Percentiles rank a stretch among this genome's conserved stretches.
Conservation (phyloP, 1,140 invertebrate species). For the Frieseomelitta varia region DNA sequence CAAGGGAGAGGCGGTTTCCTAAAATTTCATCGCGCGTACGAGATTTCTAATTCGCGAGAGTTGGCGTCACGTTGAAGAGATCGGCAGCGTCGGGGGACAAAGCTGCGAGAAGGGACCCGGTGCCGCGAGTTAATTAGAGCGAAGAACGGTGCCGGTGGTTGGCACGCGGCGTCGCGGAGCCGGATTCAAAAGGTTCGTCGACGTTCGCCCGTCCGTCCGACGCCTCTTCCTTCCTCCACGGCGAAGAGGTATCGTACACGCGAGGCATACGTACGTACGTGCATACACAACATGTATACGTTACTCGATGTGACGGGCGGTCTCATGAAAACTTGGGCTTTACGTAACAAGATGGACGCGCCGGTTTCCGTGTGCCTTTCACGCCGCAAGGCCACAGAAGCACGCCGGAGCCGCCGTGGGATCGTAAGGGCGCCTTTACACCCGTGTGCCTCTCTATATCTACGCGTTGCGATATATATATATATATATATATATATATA, state of each 20-base stretch:
- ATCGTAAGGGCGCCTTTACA: slow-evolving; percentile 71
- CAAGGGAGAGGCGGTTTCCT: too few species aligned
- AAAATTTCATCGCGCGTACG: neutral
- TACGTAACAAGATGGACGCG: slow-evolving; percentile 78
- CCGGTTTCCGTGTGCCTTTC: slow-evolving; percentile 77
- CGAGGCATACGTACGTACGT: neutral
- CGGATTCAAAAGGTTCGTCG: slow-evolving; percentile 12
- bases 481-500: too few species aligned
- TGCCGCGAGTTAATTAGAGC: slow-evolving; percentile 22
- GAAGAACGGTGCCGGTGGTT: neutral
- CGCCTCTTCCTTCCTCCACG: slow-evolving; percentile 12
- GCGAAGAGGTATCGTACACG: slow-evolving; percentile 20
- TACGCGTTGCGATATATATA: neutral
- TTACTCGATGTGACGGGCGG: slow-evolving; percentile 40
- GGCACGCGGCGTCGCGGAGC: neutral
- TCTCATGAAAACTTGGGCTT: slow-evolving; percentile 74
- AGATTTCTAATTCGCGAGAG: neutral
- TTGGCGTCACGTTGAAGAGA: neutral
- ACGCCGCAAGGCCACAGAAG: slow-evolving; percentile 74
- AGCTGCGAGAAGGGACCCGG: neutral
- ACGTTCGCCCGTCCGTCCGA: neutral
- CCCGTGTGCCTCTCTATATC: slow-evolving; percentile 15
- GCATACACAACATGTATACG: too few species aligned
- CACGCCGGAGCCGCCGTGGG: slow-evolving; percentile 63
- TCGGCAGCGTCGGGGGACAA: neutral